These are phyloP conservation scores for Lepus europaeus DNA, from an alignment of 2,113 vertebrate species.

Conservation along the genomic window DNA sequence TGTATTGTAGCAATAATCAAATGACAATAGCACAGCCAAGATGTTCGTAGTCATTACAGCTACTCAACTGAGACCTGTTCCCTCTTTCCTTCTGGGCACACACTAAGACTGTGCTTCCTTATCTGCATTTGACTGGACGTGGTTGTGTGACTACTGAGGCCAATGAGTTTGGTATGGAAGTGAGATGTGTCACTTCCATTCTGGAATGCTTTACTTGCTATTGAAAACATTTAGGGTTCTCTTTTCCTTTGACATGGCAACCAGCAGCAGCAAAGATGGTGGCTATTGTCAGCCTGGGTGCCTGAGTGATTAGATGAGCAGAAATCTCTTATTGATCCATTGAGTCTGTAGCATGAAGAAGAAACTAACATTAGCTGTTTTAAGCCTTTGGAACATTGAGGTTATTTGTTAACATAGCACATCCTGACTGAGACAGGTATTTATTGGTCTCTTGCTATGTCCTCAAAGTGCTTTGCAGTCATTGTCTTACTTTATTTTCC, in stretches of 20 bases:
- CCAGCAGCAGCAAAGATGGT: background rate
- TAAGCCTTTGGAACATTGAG: background rate
- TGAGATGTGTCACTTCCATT: background rate
- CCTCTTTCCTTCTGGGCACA: background rate
- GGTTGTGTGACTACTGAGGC: background rate
- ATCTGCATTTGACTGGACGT: background rate
- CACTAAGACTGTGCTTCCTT: background rate
- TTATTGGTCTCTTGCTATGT: background rate
- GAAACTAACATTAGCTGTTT: background rate
- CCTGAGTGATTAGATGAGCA: background rate
- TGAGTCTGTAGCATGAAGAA: background rate
- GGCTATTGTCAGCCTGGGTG: background rate
- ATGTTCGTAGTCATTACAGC: background rate
- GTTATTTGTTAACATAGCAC: background rate
- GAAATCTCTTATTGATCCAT: background rate
- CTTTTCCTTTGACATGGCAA: background rate
- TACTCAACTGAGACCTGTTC: background rate
- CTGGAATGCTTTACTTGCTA: background rate
- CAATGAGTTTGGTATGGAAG: background rate
- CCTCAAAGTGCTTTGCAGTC: background rate
- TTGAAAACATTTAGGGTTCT: background rate
- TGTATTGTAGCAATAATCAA: background rate
- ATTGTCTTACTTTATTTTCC: background rate
- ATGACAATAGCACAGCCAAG: background rate
- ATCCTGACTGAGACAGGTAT: background rate